These are phyloP conservation scores for Brachyalestes nurse DNA, from an alignment of 2,797 vertebrate genomes.

Conservation along the genomic window DNA sequence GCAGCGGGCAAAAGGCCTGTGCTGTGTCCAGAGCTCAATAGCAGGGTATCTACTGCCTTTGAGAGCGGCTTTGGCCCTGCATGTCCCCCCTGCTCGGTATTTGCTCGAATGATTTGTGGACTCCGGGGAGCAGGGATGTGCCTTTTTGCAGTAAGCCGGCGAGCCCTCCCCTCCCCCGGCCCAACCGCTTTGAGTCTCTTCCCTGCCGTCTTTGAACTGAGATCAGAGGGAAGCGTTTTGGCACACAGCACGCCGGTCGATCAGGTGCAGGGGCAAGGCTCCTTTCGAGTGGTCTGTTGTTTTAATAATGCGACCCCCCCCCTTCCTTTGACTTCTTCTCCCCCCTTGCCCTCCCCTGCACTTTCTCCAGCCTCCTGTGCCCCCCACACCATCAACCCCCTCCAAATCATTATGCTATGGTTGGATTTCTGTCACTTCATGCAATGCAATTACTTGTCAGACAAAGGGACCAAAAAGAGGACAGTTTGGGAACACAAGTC, in stretches of 20 bases:
- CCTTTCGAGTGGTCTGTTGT: slow-evolving; percentile 67
- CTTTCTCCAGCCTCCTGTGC: slow-evolving; percentile 27
- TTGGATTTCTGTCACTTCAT: slow-evolving; percentile 56
- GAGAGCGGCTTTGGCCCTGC: slow-evolving; percentile 64
- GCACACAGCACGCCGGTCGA: slow-evolving; percentile 67
- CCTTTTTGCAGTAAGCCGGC: slow-evolving; percentile 69
- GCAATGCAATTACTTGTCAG: slow-evolving; percentile 52
- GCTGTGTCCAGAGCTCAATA: slow-evolving; percentile 67
- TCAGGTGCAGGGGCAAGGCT: slow-evolving; percentile 69
- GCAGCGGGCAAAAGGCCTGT: slow-evolving; percentile 60
- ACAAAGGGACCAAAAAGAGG: slow-evolving; percentile 58
- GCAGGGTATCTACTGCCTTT: slow-evolving; percentile 54
- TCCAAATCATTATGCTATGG: slow-evolving; percentile 56
- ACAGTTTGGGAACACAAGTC: slow-evolving; percentile 51
- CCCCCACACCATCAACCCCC: slow-evolving; percentile 22
- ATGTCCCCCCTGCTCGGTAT: slow-evolving; percentile 56
- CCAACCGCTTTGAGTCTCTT: slow-evolving; percentile 78
- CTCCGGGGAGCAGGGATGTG: slow-evolving; percentile 69
- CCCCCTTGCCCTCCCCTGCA: slow-evolving; percentile 14
- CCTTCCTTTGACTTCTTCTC: slow-evolving; percentile 25
- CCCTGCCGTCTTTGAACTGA: slow-evolving; percentile 81
- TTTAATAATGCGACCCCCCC: slow-evolving; percentile 64
- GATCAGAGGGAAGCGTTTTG: slow-evolving; percentile 79
- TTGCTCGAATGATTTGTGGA: slow-evolving; percentile 77
- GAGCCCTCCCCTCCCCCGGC: slow-evolving; percentile 63